Conservation (phyloP, 2,113 vertebrate genomes). For the Pipa parva region DNA sequence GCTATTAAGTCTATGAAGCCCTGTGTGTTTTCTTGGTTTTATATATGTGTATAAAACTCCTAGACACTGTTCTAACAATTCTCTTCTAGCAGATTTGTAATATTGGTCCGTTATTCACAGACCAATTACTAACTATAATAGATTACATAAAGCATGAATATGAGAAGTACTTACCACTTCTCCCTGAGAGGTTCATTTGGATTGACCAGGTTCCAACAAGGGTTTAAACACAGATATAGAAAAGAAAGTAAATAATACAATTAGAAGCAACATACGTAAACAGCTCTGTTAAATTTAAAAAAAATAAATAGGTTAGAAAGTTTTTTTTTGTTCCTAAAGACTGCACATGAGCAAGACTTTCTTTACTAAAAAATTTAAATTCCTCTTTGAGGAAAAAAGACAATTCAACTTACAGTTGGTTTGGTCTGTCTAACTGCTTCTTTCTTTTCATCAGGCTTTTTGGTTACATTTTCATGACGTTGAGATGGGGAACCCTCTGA, state of each 20-base stretch:
- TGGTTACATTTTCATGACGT: conserved; percentile 77
- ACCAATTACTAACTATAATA: too few species aligned
- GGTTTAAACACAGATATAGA: conserved; percentile 45
- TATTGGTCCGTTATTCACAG: too few species aligned
- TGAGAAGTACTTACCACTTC: conserved; percentile 67
- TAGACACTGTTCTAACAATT: background rate
- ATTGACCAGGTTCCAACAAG: conserved; percentile 32
- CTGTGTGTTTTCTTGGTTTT: too few species aligned
- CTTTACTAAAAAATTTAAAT: too few species aligned
- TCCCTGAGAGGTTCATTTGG: conserved; percentile 56
- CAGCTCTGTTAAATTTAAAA: too few species aligned
- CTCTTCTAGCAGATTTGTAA: too few species aligned
- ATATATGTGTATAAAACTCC: too few species aligned
- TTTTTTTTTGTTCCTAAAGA: too few species aligned
- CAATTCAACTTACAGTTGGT: conserved; percentile 77
- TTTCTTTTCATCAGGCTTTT: conserved; percentile 88
- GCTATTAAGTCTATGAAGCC: too few species aligned
- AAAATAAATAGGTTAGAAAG: background rate
- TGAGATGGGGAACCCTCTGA: conserved; percentile 89
- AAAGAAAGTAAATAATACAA: background rate
- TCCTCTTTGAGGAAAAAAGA: background rate
- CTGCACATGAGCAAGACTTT: too few species aligned
- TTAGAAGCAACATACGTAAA: background rate
- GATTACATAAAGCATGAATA: too few species aligned
- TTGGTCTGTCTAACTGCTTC: conserved; percentile 79